Base-by-base conservation (phyloP, 2,888 invertebrate genomes). In the Corythucha ciliata region DNA sequence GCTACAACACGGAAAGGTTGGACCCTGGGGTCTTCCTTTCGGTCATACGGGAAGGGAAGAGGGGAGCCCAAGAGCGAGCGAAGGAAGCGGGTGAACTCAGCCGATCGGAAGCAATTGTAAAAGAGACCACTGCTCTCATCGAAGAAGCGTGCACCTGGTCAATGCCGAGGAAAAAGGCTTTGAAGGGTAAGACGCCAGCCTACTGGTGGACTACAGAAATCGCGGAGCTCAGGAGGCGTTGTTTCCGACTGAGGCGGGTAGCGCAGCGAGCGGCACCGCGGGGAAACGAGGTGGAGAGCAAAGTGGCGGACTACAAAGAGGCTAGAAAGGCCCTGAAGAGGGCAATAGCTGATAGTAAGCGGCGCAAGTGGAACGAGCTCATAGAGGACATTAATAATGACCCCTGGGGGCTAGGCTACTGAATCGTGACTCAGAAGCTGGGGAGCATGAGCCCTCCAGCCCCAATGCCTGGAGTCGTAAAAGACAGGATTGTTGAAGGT, bases 81-180 rank as follows among this genome's bases (percentile, higher is more conserved):
- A 16, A 14, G 8, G 21, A 12, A 26, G 33, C 16, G 2, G 60
- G 60, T 60, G 61, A 61, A 59, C 54, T 29, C 37, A 48, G 7
- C 57, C 59, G 20, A 61, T 60, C 20, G 57, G 59, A 5, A 55
- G 33, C 34, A 33, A 4, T 7, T 60, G 58, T 12, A 44, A 55
- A 6, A 33, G 8, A 24, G 7, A n/a, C 2, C 41, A 22, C 27
- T 20, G 50, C 29, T 21, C 1, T 1, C 45, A 37, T 20, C 48
- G 37, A 36, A n/a, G n/a, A n/a, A 21, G 45, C 45, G 18, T 36
- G 36, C 12, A 22, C 20, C 14, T 40, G 6, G 16, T 6, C 46
- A 6, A 33, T 42, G 42, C 42, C 42, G 4, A 42, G 14, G 42
- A 44, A 29, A 21, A 18, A 4, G 4, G 10, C 8, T 3, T 16